These are phyloP conservation scores for Microcebus griseorufus DNA, from an alignment of 2,113 vertebrate genomes.

Conservation along the genomic window DNA sequence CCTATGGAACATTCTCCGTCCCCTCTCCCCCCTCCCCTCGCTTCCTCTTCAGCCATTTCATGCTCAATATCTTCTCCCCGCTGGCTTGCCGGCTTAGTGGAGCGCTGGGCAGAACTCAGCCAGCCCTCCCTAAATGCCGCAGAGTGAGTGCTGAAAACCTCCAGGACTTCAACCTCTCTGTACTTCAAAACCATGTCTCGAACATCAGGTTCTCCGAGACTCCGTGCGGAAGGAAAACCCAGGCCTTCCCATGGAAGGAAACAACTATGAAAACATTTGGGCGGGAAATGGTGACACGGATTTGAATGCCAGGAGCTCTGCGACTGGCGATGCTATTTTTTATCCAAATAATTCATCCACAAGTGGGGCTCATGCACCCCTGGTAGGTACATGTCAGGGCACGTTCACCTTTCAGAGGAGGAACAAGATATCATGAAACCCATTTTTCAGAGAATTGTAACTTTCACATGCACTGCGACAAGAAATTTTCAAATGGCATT, in stretches of 20 bases:
- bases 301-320: neutral
- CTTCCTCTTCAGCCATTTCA: neutral
- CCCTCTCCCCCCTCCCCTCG: accelerated
- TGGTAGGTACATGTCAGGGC: accelerated
- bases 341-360: neutral
- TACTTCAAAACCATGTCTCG: neutral
- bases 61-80: neutral
- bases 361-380: neutral
- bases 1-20: accelerated
- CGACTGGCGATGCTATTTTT: neutral
- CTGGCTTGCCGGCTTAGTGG: neutral
- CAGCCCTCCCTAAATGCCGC: neutral
- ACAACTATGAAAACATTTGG: neutral
- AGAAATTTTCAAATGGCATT: neutral
- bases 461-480: no score
- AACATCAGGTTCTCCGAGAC: accelerated
- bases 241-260: neutral
- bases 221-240: neutral
- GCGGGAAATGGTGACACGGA: accelerated
- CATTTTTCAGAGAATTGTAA: neutral
- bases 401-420: neutral
- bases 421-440: neutral
- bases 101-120: neutral
- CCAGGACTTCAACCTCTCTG: accelerated
- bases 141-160: neutral